These are phyloP conservation scores for Onychomys torridus DNA, from an alignment of 2,797 vertebrate species.

Conservation along the genomic window DNA sequence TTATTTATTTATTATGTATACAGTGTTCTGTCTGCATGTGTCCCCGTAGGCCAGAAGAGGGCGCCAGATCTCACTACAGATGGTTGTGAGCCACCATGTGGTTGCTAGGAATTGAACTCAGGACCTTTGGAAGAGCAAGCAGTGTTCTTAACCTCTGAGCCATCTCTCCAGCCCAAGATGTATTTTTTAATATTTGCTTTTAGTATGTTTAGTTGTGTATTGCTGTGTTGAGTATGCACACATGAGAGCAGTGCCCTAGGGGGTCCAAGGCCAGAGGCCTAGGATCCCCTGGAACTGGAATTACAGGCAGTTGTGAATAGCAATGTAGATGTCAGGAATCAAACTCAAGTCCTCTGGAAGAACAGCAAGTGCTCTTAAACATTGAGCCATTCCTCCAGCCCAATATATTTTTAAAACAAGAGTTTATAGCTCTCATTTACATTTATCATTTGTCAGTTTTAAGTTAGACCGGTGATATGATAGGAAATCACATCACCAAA, in stretches of 20 bases:
- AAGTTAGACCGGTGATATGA: neutral
- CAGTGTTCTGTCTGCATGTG: too few relatives aligned
- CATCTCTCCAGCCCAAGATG: too few relatives aligned
- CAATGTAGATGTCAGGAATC: neutral
- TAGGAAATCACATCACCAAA: neutral
- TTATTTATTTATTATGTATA: too few relatives aligned
- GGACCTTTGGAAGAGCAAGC: too few relatives aligned
- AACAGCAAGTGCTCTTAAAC: neutral
- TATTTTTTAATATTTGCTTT: neutral
- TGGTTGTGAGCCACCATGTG: too few relatives aligned
- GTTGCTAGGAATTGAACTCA: too few relatives aligned
- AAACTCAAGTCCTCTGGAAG: neutral
- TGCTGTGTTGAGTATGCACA: neutral
- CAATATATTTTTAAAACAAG: neutral
- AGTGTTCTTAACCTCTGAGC: too few relatives aligned
- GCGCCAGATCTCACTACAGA: too few relatives aligned
- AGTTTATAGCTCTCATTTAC: neutral
- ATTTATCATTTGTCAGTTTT: neutral
- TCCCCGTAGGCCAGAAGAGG: too few relatives aligned
- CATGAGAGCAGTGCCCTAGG: neutral
- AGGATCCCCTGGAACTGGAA: neutral
- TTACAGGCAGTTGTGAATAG: neutral
- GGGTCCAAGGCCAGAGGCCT: neutral
- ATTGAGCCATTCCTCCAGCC: neutral
- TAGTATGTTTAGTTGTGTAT: neutral